Evolutionary conservation across 92 coral and sea anemone genomes (phyloP).

Genomic region (Paramuricea clavata): DNA sequence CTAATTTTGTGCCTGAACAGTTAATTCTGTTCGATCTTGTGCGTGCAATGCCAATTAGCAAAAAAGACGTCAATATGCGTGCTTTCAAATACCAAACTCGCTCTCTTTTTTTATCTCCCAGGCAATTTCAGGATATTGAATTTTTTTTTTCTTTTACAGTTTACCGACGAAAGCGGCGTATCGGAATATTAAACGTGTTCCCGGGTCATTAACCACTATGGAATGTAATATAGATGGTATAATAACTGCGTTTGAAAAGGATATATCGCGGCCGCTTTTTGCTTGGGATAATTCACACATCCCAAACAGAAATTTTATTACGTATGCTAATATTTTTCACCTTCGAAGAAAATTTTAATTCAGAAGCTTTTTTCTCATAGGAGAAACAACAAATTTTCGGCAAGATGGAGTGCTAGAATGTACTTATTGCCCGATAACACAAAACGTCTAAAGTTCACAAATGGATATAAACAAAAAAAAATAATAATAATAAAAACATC

Average conservation of each 20-base stretch:
- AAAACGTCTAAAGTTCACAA: too few relatives aligned
- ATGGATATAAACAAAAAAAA: too few relatives aligned
- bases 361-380: too few relatives aligned
- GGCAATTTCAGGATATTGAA: not conserved
- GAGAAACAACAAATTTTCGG: too few relatives aligned
- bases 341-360: too few relatives aligned
- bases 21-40: too few relatives aligned
- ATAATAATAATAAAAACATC: too few relatives aligned
- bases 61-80: not conserved
- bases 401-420: too few relatives aligned
- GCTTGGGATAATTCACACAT: conserved; percentile 4
- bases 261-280: conserved; percentile 1
- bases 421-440: too few relatives aligned
- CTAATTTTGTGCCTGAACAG: too few relatives aligned
- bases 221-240: not conserved
- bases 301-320: conserved; percentile 28
- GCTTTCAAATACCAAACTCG: not conserved
- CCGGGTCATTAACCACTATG: conserved; percentile 10
- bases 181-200: not conserved
- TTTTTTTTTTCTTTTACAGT: not conserved
- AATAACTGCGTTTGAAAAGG: not conserved
- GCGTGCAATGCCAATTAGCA: too few relatives aligned
- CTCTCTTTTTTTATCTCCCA: not conserved
- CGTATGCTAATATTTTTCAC: not conserved
- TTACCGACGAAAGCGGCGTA: not conserved